A percentile compares a stretch with the other conserved stretches of the same genome.
These are phyloP conservation scores for Hermetia illucens DNA, from an alignment of 1,140 invertebrate genomes.

Conservation along the genomic window DNA sequence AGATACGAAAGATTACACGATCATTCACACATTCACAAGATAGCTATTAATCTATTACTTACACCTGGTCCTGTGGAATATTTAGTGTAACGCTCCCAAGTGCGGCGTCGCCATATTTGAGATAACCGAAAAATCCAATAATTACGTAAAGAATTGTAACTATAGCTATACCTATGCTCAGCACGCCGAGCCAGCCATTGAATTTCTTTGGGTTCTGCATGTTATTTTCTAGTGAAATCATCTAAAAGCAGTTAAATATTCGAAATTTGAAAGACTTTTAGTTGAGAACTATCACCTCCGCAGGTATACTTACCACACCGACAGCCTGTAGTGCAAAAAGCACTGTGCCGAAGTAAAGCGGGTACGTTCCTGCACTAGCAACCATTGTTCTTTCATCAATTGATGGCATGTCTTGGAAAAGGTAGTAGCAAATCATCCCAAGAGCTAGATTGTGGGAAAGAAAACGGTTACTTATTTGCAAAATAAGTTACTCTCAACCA, in stretches of 20 bases:
- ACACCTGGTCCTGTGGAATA: constrained; percentile 41
- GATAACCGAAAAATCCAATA: constrained; percentile 71
- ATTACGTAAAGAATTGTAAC: constrained; percentile 58
- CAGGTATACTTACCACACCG: constrained; percentile 58
- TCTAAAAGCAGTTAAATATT: constrained; percentile 32
- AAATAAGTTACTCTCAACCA: too few species aligned
- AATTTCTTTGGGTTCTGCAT: constrained; percentile 68
- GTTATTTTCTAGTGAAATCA: constrained; percentile 72
- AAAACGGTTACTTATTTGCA: not conserved
- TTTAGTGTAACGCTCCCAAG: constrained; percentile 59
- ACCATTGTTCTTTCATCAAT: constrained; percentile 38
- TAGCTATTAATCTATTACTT: constrained; percentile 10
- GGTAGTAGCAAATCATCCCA: constrained; percentile 51
- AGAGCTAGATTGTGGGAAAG: constrained; percentile 26
- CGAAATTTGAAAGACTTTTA: constrained; percentile 2
- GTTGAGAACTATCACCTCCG: too few species aligned
- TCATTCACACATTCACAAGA: constrained; percentile 4
- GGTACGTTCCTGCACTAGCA: constrained; percentile 40
- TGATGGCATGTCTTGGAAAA: constrained; percentile 45
- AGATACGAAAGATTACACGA: constrained; percentile 3
- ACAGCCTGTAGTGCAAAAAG: constrained; percentile 84
- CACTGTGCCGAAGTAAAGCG: constrained; percentile 73
- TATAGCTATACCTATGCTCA: constrained; percentile 63
- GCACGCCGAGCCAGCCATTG: constrained; percentile 51
- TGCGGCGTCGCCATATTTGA: constrained; percentile 53